Percentiles rank a stretch among this genome's conserved stretches.
Evolutionary conservation across 2,888 invertebrate genomes (phyloP).

Genomic region (Drepana falcataria): DNA sequence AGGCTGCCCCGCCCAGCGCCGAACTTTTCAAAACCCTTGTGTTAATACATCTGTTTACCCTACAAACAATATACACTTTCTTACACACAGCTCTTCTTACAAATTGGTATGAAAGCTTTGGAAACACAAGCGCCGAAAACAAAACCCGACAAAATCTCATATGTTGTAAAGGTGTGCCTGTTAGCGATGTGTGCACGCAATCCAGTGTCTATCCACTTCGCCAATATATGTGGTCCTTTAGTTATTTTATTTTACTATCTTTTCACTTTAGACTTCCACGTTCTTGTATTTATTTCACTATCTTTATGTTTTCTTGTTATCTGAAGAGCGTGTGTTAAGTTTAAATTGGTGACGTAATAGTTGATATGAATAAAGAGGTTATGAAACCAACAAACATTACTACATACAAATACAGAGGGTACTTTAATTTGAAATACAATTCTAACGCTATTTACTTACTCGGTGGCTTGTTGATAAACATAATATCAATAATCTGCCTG

Average conservation of each 20-base stretch:
- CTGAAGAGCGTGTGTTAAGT: constrained; percentile 24
- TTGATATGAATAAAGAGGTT: constrained; percentile 11
- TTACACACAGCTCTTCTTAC: constrained; percentile 41
- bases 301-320: constrained; percentile 52
- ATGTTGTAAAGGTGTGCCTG: constrained; percentile 66
- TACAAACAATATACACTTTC: constrained; percentile 61
- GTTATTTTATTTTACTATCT: constrained; percentile 49
- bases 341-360: constrained; percentile 16
- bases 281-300: constrained; percentile 56
- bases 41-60: constrained; percentile 48
- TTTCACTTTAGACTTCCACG: constrained; percentile 55
- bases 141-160: constrained; percentile 38
- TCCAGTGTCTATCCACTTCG: constrained; percentile 70
- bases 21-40: constrained; percentile 55
- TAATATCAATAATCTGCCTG: constrained; percentile 37
- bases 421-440: constrained; percentile 37
- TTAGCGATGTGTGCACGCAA: constrained; percentile 74
- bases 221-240: constrained; percentile 76
- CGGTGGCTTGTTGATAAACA: constrained; percentile 37
- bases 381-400: constrained; percentile 40
- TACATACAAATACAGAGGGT: constrained; percentile 53
- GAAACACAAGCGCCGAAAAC: constrained; percentile 48
- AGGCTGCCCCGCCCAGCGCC: constrained; percentile 77
- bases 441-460: constrained; percentile 26
- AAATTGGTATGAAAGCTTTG: constrained; percentile 39